Evolutionary conservation across 2,113 vertebrate genomes (phyloP), one percentile per base, ranked within the genome.

Genomic region (Pachycephala philippinensis): DNA sequence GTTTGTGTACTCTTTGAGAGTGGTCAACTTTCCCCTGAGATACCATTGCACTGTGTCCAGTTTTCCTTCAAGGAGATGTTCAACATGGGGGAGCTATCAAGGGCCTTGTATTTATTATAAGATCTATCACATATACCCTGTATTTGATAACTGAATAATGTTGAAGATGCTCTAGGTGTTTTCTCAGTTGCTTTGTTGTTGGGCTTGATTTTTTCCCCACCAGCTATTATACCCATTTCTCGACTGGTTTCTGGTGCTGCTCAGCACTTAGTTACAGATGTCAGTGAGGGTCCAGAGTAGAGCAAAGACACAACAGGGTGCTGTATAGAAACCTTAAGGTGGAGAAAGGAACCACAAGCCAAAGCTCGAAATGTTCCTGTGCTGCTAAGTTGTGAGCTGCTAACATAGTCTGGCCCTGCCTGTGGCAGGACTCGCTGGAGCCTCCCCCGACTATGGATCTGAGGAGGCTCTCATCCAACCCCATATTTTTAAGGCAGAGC

Each of bases 381-480:
- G 53, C 44, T 52, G 18, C 54, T 6, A 6, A 40, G 69, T 16
- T 44, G 75, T 75, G 92, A 83, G 59, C 75, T 82, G 74, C 65
- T 92, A 56, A 60, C 0, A 0, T 3, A 40, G 59, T 31, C 27
- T 74, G 52, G 47, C 31, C 33, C 54, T 80, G 52, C 33, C 49
- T 13, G 0, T 33, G 45, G 74, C 37, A 91, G 63, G 66, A 69
- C 54, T 85, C 0, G 1, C 37, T 84, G 78, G 88, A 49, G 52
- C 56, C 50, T 83, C 47, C 23, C 31, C 42, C 0, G 0, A 10
- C 45, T 83, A 1, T 42, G 53, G 57, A 31, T 20, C 1, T 4
- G 33, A 35, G 65, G 61, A 84, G 18, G 56, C 69, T 83, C 17
- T 59, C 42, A 33, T 87, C 57, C 40, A 72, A 30, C 50, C 37